Base-by-base conservation (phyloP, 2,797 vertebrate species). In the Fistularia commersonii region DNA sequence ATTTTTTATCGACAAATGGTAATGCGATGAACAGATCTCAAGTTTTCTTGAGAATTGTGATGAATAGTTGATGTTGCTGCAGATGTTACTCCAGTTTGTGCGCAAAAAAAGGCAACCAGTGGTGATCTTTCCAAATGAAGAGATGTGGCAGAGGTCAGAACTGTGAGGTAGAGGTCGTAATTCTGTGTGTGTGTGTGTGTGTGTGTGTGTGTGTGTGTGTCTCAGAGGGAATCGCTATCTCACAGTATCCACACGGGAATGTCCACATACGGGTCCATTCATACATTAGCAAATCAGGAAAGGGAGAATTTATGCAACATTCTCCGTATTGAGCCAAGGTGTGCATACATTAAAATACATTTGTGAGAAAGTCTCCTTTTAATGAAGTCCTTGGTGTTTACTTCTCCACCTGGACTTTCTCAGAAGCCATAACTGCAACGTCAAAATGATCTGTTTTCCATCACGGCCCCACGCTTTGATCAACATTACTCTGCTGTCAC, bases 301-400 rank as follows among this genome's bases (percentile, higher is more conserved):
- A 50, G 35, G 51, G 6, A 11, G 23, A 59, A 80, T 77, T 57
- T 57, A 76, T 66, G 56, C 64, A 66, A 33, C 43, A 5, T 12
- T 6, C 52, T 77, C 59, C 59, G 50, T 49, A 65, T 80, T 77
- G 59, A 58, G 57, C 54, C 7, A 58, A 72, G 55, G 33, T 64
- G 59, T 71, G 77, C 67, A 77, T 78, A 76, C 40, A 80, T 79
- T 80, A 84, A 53, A 75, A 79, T 72, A 63, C 40, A 66, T 77
- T 59, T 74, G 46, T 32, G 37, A 48, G 48, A 47, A 56, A 61
- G 52, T 23, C 41, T 39, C 65, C 49, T 64, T 72, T 51, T 69
- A 76, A 76, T 77, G 55, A 74, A 65, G 54, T 54, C 51, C 59
- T 57, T 23, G 8, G 48, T 60, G 57, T 72, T 74, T 65, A 23